Percentiles rank a stretch among this genome's conserved stretches.
These are phyloP conservation scores for Heterotis niloticus DNA, from an alignment of 2,113 vertebrate species.

Conservation along the genomic window DNA sequence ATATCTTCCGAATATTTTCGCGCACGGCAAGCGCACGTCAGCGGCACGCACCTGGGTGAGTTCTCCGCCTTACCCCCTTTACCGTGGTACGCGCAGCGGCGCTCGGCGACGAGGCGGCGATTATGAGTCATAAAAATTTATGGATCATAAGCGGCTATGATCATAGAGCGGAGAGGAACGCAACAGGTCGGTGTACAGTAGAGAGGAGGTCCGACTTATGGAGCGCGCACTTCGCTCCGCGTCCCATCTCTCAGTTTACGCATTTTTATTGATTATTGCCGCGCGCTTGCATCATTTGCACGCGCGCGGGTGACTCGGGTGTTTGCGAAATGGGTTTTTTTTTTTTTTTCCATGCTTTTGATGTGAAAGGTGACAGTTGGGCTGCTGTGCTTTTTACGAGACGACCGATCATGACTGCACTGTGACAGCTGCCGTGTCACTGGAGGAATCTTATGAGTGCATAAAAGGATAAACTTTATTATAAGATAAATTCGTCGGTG, in stretches of 20 bases:
- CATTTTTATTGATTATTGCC: not conserved
- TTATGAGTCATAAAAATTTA: conserved; percentile 61
- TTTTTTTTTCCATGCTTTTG: not conserved
- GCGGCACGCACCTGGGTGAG: conserved; percentile 58
- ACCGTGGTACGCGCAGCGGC: conserved; percentile 21
- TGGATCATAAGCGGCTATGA: conserved; percentile 77
- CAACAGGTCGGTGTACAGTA: conserved; percentile 73
- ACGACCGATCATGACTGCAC: not conserved
- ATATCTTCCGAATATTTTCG: conserved; percentile 40
- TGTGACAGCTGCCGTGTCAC: not conserved
- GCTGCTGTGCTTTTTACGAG: not conserved
- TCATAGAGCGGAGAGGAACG: conserved; percentile 58
- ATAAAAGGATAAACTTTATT: conserved; percentile 8
- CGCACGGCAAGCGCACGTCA: conserved; percentile 48
- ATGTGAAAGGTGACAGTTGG: not conserved
- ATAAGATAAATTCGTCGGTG: not conserved
- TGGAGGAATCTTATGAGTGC: conserved; percentile 11
- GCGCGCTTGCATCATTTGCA: not conserved
- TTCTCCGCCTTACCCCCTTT: conserved; percentile 41
- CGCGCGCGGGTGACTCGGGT: not conserved
- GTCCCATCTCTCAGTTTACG: conserved; percentile 35
- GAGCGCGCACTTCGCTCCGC: conserved; percentile 16
- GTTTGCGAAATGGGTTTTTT: not conserved
- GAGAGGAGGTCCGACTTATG: conserved; percentile 50
- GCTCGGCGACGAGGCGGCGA: conserved; percentile 46